phyloP scores from a whole-genome alignment of 2,113 vertebrate species.

The Amphiprion percula region DNA sequence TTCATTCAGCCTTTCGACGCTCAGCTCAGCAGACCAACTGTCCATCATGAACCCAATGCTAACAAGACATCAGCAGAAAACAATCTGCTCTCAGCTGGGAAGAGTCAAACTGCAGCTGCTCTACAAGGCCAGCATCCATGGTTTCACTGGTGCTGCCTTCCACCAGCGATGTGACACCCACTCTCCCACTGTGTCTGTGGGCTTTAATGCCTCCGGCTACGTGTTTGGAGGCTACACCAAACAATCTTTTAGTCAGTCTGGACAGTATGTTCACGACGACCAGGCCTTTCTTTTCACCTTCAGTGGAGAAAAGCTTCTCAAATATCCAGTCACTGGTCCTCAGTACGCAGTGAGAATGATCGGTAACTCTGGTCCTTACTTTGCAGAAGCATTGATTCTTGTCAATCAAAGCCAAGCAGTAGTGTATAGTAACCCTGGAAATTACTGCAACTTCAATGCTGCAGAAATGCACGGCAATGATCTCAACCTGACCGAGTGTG shows the following conservation, averaged over 20 bases:
- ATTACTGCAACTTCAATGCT: slow-evolving; percentile 52
- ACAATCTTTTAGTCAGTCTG: slow-evolving; percentile 54
- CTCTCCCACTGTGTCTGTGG: slow-evolving; percentile 75
- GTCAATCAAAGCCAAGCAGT: not conserved
- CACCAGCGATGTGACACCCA: slow-evolving; percentile 68
- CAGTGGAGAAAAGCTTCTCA: slow-evolving; percentile 13
- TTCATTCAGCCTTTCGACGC: not conserved
- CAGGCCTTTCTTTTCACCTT: slow-evolving; percentile 78
- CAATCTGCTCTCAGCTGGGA: slow-evolving; percentile 55
- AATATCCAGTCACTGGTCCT: not conserved
- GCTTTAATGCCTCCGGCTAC: slow-evolving; percentile 72
- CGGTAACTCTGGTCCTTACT: slow-evolving; percentile 51
- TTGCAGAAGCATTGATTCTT: slow-evolving; percentile 55
- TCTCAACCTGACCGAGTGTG: slow-evolving; percentile 65
- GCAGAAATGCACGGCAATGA: slow-evolving; percentile 69
- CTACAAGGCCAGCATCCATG: slow-evolving; percentile 75
- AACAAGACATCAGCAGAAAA: slow-evolving; percentile 48
- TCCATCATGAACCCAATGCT: slow-evolving; percentile 50
- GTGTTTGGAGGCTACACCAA: slow-evolving; percentile 78
- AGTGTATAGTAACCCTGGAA: slow-evolving; percentile 28
- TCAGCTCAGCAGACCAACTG: not conserved
- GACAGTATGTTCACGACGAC: slow-evolving; percentile 44
- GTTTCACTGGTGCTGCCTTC: slow-evolving; percentile 60
- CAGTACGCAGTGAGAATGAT: slow-evolving; percentile 16
- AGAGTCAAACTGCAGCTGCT: slow-evolving; percentile 61